Conservation (phyloP, 2,888 invertebrate genomes). For the Xylophagus ater region DNA sequence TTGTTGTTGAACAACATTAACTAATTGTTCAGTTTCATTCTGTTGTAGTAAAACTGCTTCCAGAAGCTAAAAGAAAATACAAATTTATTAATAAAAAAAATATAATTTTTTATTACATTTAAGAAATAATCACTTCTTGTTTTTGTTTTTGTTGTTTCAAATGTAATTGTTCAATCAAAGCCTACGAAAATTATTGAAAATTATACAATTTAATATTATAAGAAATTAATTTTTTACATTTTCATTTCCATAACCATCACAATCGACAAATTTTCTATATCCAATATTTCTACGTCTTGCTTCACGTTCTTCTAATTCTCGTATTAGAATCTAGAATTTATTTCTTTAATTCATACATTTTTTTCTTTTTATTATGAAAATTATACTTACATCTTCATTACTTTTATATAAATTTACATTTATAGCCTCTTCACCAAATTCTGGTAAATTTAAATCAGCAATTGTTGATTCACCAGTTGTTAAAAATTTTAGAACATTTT, state of each 20-base stretch:
- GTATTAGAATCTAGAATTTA: conserved; percentile 17
- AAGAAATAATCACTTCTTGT: conserved; percentile 18
- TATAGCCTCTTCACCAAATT: conserved; percentile 4
- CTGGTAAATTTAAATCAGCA: too few species aligned
- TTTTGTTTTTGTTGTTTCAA: conserved; percentile 22
- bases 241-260: conserved; percentile 21
- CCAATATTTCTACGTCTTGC: too few species aligned
- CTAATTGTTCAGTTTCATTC: conserved; percentile 52
- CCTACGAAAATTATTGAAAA: conserved; percentile 15
- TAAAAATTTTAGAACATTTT: conserved; percentile 55
- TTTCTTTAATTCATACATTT: too few species aligned
- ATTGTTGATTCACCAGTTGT: conserved; percentile 39
- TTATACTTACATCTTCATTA: conserved; percentile 19
- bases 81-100: conserved; percentile 5
- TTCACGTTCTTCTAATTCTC: conserved; percentile 16
- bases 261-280: too few species aligned
- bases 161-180: conserved; percentile 21
- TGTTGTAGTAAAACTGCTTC: conserved; percentile 47
- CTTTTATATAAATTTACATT: conserved; percentile 9
- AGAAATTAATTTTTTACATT: conserved; percentile 16
- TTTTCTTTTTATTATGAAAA: too few species aligned
- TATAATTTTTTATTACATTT: conserved; percentile 3
- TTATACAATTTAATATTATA: background rate
- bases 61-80: conserved; percentile 40
- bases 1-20: conserved; percentile 55